Base-by-base conservation (phyloP, 2,113 vertebrate species). In the Emydocephalus ijimae region DNA sequence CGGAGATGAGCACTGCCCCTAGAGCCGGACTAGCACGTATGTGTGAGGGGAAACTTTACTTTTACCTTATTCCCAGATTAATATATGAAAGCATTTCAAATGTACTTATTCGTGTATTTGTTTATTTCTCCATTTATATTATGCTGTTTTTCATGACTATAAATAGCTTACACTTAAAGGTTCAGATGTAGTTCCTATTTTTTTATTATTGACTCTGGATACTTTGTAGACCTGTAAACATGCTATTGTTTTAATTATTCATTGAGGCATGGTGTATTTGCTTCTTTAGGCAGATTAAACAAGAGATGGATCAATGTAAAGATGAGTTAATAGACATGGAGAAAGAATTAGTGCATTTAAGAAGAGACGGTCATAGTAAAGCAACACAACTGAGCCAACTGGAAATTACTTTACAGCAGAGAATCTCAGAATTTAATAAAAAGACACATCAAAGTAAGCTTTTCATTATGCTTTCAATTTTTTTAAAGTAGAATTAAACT, bases 321-420 rank as follows among this genome's bases (percentile, higher is more conserved):
- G 96, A 96, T 85, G 98, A 99, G 89, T 94, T 98, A 91, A 97
- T 89, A 87, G 95, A 96, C 95, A 97, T 96, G 97, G 98, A 98
- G 95, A 97, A 97, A 96, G 97, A 98, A 92, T 89, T 98, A 90
- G 94, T 98, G 92, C 97, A 98, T 48, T 96, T 98, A 59, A 98
- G 98, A 54, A 94, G 88, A 56, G 98, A 98, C 95, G 98, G 97
- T 39, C 98, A 98, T 97, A 97, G 96, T 85, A 99, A 99, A 96
- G 96, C 98, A 18, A 96, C 97, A 12, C 98, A 98, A 91, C 97
- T 99, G 26, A 97, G 94, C 92, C 98, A 98, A 81, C 96, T 99
- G 98, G 97, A 98, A 95, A 97, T 98, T 95, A 97, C 97, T 96
- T 97, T 99, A 95, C 97, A 98, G 95, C 98, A 99, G 96, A 98